Conservation (phyloP, 1,140 invertebrate species). For the Cheumatopsyche charites region DNA sequence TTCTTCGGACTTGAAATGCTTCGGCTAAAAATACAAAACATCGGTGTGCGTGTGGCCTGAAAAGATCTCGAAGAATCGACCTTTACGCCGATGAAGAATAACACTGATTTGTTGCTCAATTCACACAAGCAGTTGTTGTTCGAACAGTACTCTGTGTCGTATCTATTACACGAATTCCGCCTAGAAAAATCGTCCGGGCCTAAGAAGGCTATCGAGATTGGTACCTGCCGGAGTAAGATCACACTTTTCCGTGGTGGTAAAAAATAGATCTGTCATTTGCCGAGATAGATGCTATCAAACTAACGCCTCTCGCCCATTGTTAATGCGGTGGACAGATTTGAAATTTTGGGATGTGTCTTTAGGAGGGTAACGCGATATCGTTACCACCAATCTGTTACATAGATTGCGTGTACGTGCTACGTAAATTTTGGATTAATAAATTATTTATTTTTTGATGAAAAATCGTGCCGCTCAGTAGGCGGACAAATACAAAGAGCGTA, state of each 20-base stretch:
- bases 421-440: constrained; percentile 25
- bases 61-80: background rate
- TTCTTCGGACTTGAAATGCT: background rate
- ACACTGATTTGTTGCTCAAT: background rate
- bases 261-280: constrained; percentile 38
- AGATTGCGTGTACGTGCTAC: constrained; percentile 27
- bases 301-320: constrained; percentile 34
- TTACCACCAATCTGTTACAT: constrained; percentile 28
- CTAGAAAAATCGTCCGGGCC: constrained; percentile 29
- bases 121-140: background rate
- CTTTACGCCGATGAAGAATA: background rate
- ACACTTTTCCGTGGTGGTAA: constrained; percentile 13
- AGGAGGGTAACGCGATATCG: constrained; percentile 25
- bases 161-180: constrained; percentile 17
- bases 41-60: background rate
- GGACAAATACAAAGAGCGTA: constrained; percentile 30
- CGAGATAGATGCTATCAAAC: constrained; percentile 35
- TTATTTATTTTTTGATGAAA: constrained; percentile 34
- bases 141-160: background rate
- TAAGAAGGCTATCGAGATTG: constrained; percentile 33
- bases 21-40: background rate
- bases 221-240: constrained; percentile 23
- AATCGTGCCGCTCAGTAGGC: constrained; percentile 29
- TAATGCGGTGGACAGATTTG: background rate
- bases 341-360: background rate